Conservation (phyloP, 2,888 invertebrate species). For the Leptopilina drosophilae region DNA sequence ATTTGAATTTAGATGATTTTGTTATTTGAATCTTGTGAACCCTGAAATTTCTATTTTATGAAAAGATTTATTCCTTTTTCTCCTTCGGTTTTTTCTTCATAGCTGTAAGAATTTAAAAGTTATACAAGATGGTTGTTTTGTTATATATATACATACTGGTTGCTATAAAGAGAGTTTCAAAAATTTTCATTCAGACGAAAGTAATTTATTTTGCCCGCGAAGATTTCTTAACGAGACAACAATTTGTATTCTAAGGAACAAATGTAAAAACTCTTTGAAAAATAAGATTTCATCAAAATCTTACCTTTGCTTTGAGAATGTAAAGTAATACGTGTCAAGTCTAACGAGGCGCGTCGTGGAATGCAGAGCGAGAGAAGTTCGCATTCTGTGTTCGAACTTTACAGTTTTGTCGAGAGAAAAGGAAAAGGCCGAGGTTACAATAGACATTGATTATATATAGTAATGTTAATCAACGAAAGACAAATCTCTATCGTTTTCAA, state of each 20-base stretch:
- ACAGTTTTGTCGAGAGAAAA: conserved; percentile 49
- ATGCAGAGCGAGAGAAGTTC: conserved; percentile 60
- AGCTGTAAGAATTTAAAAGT: too few relatives aligned
- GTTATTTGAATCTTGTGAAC: too few relatives aligned
- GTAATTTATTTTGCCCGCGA: background rate
- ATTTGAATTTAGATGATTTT: too few relatives aligned
- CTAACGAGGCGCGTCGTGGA: conserved; percentile 70
- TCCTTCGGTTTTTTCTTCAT: too few relatives aligned
- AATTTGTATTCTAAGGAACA: background rate
- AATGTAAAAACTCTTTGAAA: background rate
- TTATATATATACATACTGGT: too few relatives aligned
- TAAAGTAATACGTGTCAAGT: conserved; percentile 74
- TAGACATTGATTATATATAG: background rate
- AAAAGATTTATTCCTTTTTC: too few relatives aligned
- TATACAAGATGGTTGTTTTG: too few relatives aligned
- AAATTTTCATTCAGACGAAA: background rate
- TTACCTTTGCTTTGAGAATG: conserved; percentile 59
- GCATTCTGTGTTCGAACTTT: conserved; percentile 48
- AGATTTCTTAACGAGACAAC: background rate
- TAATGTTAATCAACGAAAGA: background rate
- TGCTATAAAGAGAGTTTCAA: too few relatives aligned
- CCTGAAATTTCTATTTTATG: too few relatives aligned
- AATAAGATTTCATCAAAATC: conserved; percentile 26
- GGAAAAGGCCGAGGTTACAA: conserved; percentile 47
- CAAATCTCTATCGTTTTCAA: too few relatives aligned